phyloP scores from a whole-genome alignment of 2,113 vertebrate species.

The Vidua macroura region DNA sequence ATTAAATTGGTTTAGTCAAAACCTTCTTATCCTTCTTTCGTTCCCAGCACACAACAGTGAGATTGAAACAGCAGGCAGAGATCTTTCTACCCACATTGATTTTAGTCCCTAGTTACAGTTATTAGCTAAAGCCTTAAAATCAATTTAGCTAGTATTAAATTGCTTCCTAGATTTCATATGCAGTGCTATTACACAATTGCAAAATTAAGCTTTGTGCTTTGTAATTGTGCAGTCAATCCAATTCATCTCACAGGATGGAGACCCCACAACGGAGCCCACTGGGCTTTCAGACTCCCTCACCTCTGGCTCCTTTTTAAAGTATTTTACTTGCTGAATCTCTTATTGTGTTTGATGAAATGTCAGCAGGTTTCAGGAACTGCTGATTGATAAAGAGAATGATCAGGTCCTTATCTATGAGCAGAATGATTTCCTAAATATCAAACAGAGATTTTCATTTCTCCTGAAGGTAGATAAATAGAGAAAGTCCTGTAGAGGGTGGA shows the following conservation, averaged over 20 bases:
- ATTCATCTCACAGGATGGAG: neutral
- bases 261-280: rapidly evolving
- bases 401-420: neutral
- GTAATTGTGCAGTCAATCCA: neutral
- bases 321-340: neutral
- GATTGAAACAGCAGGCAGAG: neutral
- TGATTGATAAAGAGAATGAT: neutral
- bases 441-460: neutral
- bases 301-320: too few relatives aligned
- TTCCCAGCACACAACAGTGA: neutral
- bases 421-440: neutral
- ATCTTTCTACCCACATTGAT: neutral
- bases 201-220: neutral
- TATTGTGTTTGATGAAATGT: neutral
- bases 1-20: neutral
- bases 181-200: neutral
- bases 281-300: neutral
- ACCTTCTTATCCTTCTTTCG: neutral
- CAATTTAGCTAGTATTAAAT: neutral
- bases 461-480: neutral
- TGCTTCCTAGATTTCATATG: neutral
- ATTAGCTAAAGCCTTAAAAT: neutral
- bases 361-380: neutral
- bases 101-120: neutral
- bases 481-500: neutral